A percentile compares a stretch with the other conserved stretches of the same genome.
Conservation (phyloP, 2,113 vertebrate genomes). For the Hyperopisus bebe region DNA sequence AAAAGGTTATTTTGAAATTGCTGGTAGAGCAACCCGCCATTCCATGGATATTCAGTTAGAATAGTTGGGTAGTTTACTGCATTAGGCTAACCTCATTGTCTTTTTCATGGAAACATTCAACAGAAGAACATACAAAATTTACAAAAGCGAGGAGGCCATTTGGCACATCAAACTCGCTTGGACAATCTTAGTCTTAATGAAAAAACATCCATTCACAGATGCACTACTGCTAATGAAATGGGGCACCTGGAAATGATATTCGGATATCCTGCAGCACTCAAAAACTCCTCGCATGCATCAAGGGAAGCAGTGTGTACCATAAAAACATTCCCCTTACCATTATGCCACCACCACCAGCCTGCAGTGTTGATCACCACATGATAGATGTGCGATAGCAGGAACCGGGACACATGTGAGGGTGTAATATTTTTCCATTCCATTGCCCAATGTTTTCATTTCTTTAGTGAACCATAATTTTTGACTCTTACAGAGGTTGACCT, state of each 20-base stretch:
- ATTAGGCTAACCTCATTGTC: background rate
- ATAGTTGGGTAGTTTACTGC: background rate
- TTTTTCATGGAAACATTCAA: background rate
- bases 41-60: background rate
- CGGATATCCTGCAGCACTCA: background rate
- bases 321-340: background rate
- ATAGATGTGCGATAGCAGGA: background rate
- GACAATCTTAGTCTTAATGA: background rate
- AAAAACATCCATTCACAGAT: background rate
- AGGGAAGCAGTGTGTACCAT: background rate
- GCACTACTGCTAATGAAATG: background rate
- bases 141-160: too few species aligned
- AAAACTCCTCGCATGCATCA: background rate
- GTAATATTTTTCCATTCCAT: background rate
- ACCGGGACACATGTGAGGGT: background rate
- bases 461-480: background rate
- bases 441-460: background rate
- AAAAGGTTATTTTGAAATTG: background rate
- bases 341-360: background rate
- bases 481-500: background rate
- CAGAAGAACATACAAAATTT: too few species aligned
- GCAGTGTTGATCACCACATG: background rate
- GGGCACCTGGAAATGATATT: background rate
- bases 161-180: too few species aligned
- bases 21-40: background rate